A percentile compares a stretch with the other conserved stretches of the same genome.
These are phyloP conservation scores for Xiphophorus birchmanni DNA, from an alignment of 2,797 vertebrate genomes.

Conservation along the genomic window DNA sequence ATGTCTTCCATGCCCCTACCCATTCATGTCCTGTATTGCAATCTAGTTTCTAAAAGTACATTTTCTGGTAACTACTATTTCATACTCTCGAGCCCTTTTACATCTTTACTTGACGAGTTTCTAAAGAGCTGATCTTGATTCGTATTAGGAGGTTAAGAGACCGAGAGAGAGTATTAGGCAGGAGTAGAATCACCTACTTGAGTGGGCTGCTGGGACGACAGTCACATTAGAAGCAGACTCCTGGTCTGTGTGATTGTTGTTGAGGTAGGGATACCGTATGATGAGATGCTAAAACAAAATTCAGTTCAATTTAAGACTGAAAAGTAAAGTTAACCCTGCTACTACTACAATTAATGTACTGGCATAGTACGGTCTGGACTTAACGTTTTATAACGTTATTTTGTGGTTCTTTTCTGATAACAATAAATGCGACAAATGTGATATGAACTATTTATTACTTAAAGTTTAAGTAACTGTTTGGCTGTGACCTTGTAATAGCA, in stretches of 20 bases:
- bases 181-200: constrained; percentile 7
- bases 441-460: too few species aligned
- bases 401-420: too few species aligned
- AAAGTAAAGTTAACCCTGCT: background rate
- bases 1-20: constrained; percentile 10
- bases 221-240: constrained; percentile 17
- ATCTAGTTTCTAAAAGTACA: constrained; percentile 62
- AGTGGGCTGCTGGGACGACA: constrained; percentile 22
- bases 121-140: constrained; percentile 72
- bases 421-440: too few species aligned
- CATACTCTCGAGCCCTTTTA: constrained; percentile 72
- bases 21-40: constrained; percentile 34
- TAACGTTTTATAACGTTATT: background rate
- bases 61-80: constrained; percentile 66
- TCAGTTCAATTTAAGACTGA: background rate
- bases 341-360: background rate
- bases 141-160: constrained; percentile 60
- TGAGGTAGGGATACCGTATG: background rate
- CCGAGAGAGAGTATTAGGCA: constrained; percentile 26
- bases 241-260: constrained; percentile 31
- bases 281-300: background rate
- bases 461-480: too few species aligned
- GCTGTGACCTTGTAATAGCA: too few species aligned
- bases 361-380: too few species aligned
- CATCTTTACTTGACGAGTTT: constrained; percentile 66